Base-by-base conservation (phyloP, 2,113 vertebrate species). In the Bufo bufo region DNA sequence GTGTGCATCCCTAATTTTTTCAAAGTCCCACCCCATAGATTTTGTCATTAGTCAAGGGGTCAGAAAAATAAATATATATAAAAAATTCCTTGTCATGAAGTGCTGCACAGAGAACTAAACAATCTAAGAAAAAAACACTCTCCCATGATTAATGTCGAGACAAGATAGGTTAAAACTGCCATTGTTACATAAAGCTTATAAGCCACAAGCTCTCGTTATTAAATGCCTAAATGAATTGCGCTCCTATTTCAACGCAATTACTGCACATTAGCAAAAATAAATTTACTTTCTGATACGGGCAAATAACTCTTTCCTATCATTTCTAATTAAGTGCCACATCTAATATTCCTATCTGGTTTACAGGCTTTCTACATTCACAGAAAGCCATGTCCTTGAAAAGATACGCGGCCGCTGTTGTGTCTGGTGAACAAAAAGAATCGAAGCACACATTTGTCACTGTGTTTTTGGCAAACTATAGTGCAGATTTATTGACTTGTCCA, bases 241-340 rank as follows among this genome's bases (percentile, higher is more conserved):
- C 23, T 88, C 56, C 87, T 49, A 84, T 88, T 65, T 77, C 56
- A 75, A 84, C 77, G 54, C 71, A 88, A 88, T 83, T 88, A 88
- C 80, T 77, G 69, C 66, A 88, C 79, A 88, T 88, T 88, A 88
- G 79, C 86, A 77, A 88, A 88, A 88, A 77, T 84, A 88, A 77
- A 88, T 88, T 77, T 88, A 84, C 81, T 84, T 75, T 84, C 72
- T 19, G 69, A 83, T 84, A 84, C 72, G 45, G 80, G 81, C 71
- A 84, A 84, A 88, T 88, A 88, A 65, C 71, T 63, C 69, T 82
- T 47, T 43, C 45, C 71, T 71, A 23, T 84, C 59, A 83, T 83
- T 88, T 65, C 59, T 84, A 88, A 88, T 88, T 84, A 88, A 77
- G 80, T 88, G 87, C 87, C 87, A 88, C 71, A 88, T 88, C 80